phyloP scores from a whole-genome alignment of 2,113 vertebrate genomes.

The Cinclus cinclus region DNA sequence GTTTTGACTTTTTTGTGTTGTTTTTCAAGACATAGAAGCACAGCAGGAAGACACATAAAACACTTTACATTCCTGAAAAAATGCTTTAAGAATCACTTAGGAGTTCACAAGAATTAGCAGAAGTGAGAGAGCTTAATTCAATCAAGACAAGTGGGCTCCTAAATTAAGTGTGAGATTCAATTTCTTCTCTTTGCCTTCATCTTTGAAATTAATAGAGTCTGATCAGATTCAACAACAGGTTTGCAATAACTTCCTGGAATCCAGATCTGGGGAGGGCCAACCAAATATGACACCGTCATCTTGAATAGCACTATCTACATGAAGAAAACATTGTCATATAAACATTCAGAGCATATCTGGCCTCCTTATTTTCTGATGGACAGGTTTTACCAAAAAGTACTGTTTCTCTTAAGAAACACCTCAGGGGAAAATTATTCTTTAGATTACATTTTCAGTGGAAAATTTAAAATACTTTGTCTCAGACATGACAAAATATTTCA shows the following conservation, averaged over 20 bases:
- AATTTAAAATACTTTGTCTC: not conserved
- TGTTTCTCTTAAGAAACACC: not conserved
- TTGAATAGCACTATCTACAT: not conserved
- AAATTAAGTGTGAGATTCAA: not conserved
- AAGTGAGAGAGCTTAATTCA: constrained; percentile 45
- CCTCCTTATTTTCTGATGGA: not conserved
- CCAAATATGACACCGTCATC: not conserved
- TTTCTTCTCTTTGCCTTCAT: not conserved
- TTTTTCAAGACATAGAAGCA: not conserved
- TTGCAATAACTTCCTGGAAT: not conserved
- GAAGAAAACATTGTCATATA: not conserved
- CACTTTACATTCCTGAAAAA: constrained; percentile 22
- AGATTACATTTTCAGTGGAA: not conserved
- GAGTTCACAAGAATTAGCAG: constrained; percentile 15
- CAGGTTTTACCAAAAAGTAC: not conserved
- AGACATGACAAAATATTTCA: not conserved
- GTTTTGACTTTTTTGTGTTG: constrained; percentile 17
- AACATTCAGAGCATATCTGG: not conserved
- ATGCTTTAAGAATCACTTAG: constrained; percentile 30
- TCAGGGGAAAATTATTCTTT: not conserved
- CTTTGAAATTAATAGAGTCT: not conserved
- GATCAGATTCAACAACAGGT: not conserved
- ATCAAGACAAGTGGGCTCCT: constrained; percentile 35
- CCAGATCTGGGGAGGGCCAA: not conserved
- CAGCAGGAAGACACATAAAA: not conserved